A percentile compares a stretch with the other conserved stretches of the same genome.
phyloP scores from a whole-genome alignment of 2,888 invertebrate genomes.

The Agrotis puta region DNA sequence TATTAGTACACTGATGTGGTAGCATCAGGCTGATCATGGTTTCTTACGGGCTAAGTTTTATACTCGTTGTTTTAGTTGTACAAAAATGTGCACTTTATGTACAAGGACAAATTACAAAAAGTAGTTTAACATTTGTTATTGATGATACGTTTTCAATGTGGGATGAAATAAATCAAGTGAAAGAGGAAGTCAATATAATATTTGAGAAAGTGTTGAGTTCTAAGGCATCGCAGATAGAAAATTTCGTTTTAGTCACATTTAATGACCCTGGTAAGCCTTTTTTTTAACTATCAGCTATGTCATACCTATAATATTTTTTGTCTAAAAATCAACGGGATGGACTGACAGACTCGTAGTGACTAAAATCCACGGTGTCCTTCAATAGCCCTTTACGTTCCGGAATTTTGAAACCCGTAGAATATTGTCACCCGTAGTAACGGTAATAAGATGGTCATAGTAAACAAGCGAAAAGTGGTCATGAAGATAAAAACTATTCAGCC shows the following conservation, averaged over 20 bases:
- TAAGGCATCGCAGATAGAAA: conserved; percentile 75
- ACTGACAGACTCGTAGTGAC: no score
- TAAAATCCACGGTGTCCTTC: no score
- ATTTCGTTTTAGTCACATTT: conserved; percentile 81
- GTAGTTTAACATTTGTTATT: conserved; percentile 81
- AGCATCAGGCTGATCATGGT: conserved; percentile 40
- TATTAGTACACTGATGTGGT: not conserved
- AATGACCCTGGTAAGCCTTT: conserved; percentile 80
- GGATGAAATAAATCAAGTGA: conserved; percentile 78
- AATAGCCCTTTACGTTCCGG: no score
- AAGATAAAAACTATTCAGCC: no score
- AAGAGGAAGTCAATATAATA: conserved; percentile 69
- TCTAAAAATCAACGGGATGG: no score
- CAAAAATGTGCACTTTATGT: conserved; percentile 29
- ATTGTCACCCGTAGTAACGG: no score
- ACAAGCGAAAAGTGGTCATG: no score
- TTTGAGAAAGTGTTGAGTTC: conserved; percentile 77
- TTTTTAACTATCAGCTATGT: no score
- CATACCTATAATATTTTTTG: no score
- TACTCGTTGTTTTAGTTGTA: conserved; percentile 13
- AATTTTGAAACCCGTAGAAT: no score
- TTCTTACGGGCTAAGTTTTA: conserved; percentile 5
- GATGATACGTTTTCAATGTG: conserved; percentile 81
- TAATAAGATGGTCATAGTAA: no score
- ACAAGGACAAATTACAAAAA: conserved; percentile 66